phyloP scores from a whole-genome alignment of 2,888 invertebrate genomes.

The Leistus spinibarbis region DNA sequence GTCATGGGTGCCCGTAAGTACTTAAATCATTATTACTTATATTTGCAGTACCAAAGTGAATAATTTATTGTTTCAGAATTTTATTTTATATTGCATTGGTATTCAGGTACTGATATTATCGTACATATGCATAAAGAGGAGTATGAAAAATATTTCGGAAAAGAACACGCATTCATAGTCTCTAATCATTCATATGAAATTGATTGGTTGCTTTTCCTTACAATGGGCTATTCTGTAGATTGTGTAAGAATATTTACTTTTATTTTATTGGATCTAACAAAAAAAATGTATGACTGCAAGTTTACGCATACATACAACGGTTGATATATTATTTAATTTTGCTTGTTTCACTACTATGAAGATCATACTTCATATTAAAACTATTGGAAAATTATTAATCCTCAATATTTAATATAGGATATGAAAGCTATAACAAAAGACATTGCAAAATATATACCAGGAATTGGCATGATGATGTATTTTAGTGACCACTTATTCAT shows the following conservation, averaged over 20 bases:
- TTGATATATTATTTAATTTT: no score
- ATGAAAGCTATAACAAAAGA: conserved; percentile 96
- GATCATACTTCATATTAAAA: no score
- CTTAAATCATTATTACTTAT: conserved; percentile 14
- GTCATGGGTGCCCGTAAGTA: conserved; percentile 85
- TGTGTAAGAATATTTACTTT: not conserved
- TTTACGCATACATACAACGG: no score
- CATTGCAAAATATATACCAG: conserved; percentile 86
- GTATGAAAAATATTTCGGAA: conserved; percentile 78
- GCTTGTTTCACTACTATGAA: no score
- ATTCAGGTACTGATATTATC: conserved; percentile 76
- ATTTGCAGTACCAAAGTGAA: conserved; percentile 43
- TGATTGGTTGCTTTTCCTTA: conserved; percentile 79
- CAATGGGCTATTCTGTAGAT: not conserved
- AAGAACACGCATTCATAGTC: conserved; percentile 86
- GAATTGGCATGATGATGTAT: conserved; percentile 96
- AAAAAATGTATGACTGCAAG: no score
- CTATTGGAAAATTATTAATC: no score
- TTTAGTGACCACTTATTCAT: conserved; percentile 94
- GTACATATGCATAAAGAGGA: conserved; percentile 81
- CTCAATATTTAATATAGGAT: conserved; percentile 75
- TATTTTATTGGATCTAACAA: not conserved
- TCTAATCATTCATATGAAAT: conserved; percentile 97
- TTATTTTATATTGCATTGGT: conserved; percentile 93
- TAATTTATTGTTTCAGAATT: conserved; percentile 68